Evolutionary conservation across 1,140 invertebrate genomes (phyloP).

Genomic region (Branchinecta lindahli): DNA sequence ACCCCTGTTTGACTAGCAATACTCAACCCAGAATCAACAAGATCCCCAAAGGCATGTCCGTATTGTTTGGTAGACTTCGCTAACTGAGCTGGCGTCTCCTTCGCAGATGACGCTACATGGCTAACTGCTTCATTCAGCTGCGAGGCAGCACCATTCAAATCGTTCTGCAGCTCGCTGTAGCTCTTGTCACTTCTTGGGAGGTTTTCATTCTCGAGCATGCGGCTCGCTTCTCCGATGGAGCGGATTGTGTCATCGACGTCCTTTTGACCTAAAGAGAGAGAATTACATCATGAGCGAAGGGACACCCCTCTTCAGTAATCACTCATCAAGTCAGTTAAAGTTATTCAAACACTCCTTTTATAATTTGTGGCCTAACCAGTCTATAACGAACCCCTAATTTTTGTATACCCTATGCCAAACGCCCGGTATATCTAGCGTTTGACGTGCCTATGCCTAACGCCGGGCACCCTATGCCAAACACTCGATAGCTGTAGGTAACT

Average conservation of each 20-base stretch:
- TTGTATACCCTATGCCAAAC: no score
- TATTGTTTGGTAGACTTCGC: constrained; percentile 58
- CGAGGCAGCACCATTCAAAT: constrained; percentile 63
- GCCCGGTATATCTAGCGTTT: no score
- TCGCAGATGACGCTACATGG: constrained; percentile 55
- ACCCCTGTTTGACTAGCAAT: constrained; percentile 58
- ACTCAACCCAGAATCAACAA: constrained; percentile 59
- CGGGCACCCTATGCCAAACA: no score
- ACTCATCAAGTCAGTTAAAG: no score
- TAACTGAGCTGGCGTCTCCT: constrained; percentile 44
- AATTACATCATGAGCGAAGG: background rate
- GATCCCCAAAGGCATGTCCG: constrained; percentile 54
- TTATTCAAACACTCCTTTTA: no score
- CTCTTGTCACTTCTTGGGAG: constrained; percentile 53
- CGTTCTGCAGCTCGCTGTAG: constrained; percentile 67
- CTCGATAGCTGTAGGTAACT: no score
- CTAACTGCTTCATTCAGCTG: constrained; percentile 62
- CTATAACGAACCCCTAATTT: no score
- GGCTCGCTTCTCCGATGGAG: constrained; percentile 51
- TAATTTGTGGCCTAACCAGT: constrained; percentile 29
- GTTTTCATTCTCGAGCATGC: constrained; percentile 50
- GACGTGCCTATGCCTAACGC: no score
- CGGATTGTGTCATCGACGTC: constrained; percentile 74
- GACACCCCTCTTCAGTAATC: no score
- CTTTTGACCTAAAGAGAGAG: constrained; percentile 50